phyloP scores from a whole-genome alignment of 2,888 invertebrate species.

The Barypeithes pellucidus region DNA sequence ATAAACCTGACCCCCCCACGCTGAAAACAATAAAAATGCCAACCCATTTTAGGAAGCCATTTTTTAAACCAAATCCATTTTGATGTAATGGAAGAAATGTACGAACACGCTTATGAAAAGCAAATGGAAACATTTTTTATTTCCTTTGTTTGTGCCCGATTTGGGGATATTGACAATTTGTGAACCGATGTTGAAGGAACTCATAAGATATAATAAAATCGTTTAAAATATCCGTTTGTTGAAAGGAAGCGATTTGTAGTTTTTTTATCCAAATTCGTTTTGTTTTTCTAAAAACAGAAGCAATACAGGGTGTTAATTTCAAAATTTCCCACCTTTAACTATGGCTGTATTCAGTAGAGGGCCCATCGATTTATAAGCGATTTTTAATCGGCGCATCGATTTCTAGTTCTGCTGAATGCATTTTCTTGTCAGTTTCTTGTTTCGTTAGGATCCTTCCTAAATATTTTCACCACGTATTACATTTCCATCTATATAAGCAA shows the following conservation, averaged over 20 bases:
- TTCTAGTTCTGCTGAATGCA: too few relatives aligned
- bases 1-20: background rate
- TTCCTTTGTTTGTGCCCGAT: constrained; percentile 29
- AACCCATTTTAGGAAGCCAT: constrained; percentile 3
- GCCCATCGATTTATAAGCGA: too few relatives aligned
- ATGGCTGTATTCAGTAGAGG: too few relatives aligned
- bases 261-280: constrained; percentile 1
- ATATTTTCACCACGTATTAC: too few relatives aligned
- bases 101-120: constrained; percentile 26
- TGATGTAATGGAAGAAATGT: constrained; percentile 25
- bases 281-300: too few relatives aligned
- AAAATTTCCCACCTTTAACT: too few relatives aligned
- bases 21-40: constrained; percentile 12
- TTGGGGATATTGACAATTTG: constrained; percentile 43
- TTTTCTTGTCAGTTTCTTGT: too few relatives aligned
- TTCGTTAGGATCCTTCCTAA: too few relatives aligned
- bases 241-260: constrained; percentile 9
- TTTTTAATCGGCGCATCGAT: too few relatives aligned
- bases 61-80: constrained; percentile 25
- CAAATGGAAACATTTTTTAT: constrained; percentile 39
- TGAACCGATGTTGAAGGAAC: constrained; percentile 40
- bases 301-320: too few relatives aligned
- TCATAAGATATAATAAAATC: constrained; percentile 38
- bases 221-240: constrained; percentile 31
- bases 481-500: too few relatives aligned